These are phyloP conservation scores for Hydrotaea cyrtoneurina DNA, from an alignment of 2,888 invertebrate species.

Conservation along the genomic window DNA sequence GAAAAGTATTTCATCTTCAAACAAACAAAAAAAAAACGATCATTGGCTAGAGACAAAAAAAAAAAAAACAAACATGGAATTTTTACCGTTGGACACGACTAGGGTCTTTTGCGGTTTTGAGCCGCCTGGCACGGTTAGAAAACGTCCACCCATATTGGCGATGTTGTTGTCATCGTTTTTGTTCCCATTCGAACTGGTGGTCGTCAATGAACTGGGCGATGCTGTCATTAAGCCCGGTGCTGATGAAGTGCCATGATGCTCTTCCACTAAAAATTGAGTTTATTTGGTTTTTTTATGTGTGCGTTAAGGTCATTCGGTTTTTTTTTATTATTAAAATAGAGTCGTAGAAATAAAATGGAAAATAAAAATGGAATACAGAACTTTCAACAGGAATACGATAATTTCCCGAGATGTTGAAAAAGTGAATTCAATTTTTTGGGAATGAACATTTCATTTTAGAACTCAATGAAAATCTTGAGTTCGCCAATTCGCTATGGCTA, in stretches of 20 bases:
- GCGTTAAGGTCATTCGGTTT: constrained; percentile 16
- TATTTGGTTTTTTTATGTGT: constrained; percentile 20
- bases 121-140: constrained; percentile 79
- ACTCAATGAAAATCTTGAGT: too few species aligned
- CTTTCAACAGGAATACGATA: neutral
- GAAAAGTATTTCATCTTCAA: neutral
- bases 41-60: neutral
- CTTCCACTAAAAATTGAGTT: constrained; percentile 79
- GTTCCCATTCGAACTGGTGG: constrained; percentile 75
- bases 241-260: constrained; percentile 76
- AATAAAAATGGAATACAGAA: neutral
- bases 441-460: too few species aligned
- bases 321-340: too few species aligned
- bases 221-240: constrained; percentile 70
- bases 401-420: too few species aligned
- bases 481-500: too few species aligned
- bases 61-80: too few species aligned
- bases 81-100: constrained; percentile 71
- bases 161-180: constrained; percentile 75
- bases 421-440: too few species aligned
- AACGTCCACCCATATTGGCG: constrained; percentile 74
- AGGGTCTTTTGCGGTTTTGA: constrained; percentile 68
- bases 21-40: neutral
- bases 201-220: constrained; percentile 75
- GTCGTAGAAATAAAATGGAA: neutral